Base-by-base conservation (phyloP, 2,888 invertebrate genomes). In the Euphydryas editha region DNA sequence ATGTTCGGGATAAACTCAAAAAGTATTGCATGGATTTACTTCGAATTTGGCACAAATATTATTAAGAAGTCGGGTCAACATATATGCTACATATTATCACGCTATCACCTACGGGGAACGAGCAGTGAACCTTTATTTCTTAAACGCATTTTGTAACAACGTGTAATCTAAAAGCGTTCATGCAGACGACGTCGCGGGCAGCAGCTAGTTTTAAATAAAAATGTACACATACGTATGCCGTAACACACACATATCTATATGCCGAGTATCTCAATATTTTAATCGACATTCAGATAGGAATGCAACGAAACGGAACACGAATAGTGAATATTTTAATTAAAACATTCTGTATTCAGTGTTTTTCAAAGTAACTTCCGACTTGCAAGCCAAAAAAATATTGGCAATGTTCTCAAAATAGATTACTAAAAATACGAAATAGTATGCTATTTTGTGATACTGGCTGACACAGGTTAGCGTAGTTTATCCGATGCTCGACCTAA, bases 261-360 rank as follows among this genome's bases (percentile, higher is more conserved):
- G 2, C 21, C 13, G 47, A 47, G 47, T 15, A 49, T 49, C 21
- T 49, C 21, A 49, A 21, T 49, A 21, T 49, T 21, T 49, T 11
- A 21, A 64, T 55, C 37, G 39, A 39, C 55, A 24, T 44, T 37
- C 37, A 17, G 44, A 44, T 64, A 54, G 54, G 51, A 55, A 46
- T 56, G 24, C 44, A 46, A 59, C 59, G 46, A 54, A n/a, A 46
- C 59, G 46, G 18, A 46, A 59, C 55, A 59, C 44, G 55, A 64
- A 51, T 59, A 49, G 37, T 57, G 44, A 57, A n/a, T 24, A 24
- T 24, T 24, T 51, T 24, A 51, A 51, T 51, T 51, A 24, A 51
- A 51, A 24, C 49, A 24, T 15, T 13, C 49, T 21, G 15, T 49
- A 49, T 21, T 13, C 21, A 49, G 24, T 24, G n/a, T 36, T 39